Conservation (phyloP, 53 echinoderm and acorn worm genomes). For the Stichopus horrens region DNA sequence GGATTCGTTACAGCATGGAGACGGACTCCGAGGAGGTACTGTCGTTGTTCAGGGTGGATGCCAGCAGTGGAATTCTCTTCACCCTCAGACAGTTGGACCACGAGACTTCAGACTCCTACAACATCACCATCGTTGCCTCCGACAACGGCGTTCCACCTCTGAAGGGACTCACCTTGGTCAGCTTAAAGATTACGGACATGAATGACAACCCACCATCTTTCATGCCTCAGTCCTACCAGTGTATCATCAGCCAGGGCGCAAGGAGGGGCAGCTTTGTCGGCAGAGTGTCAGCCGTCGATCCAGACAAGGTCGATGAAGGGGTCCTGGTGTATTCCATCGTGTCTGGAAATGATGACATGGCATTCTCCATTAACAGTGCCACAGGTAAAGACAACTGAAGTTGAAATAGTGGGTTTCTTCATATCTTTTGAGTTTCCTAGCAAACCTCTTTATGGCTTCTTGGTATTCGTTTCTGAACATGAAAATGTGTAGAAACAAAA, state of each 20-base stretch:
- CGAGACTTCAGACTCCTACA: slow-evolving; percentile 62
- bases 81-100: slow-evolving; percentile 85
- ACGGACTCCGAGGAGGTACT: slow-evolving; percentile 54
- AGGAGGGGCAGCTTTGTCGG: slow-evolving; percentile 88
- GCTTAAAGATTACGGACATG: slow-evolving; percentile 78
- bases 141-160: slow-evolving; percentile 92
- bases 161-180: slow-evolving; percentile 73
- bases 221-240: slow-evolving; percentile 59
- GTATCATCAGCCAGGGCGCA: slow-evolving; percentile 86
- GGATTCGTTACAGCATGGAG: slow-evolving; percentile 78
- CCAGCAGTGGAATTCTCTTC: slow-evolving; percentile 86
- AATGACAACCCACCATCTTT: slow-evolving; percentile 94
- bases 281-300: slow-evolving; percentile 80
- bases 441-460: too few species aligned
- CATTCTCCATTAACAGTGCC: slow-evolving; percentile 74
- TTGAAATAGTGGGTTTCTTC: too few species aligned
- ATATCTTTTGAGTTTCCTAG: too few species aligned
- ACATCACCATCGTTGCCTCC: slow-evolving; percentile 77
- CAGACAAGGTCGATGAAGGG: slow-evolving; percentile 70
- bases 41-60: slow-evolving; percentile 81
- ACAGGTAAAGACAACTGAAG: slow-evolving; percentile 60
- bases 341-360: slow-evolving; percentile 93
- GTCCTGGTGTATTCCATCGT: slow-evolving; percentile 87
- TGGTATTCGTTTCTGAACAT: too few species aligned
- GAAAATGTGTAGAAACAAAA: not conserved